Evolutionary conservation across 2,888 invertebrate genomes (phyloP), one percentile per base, ranked within the genome.

Genomic region (Trichacis sp.): DNA sequence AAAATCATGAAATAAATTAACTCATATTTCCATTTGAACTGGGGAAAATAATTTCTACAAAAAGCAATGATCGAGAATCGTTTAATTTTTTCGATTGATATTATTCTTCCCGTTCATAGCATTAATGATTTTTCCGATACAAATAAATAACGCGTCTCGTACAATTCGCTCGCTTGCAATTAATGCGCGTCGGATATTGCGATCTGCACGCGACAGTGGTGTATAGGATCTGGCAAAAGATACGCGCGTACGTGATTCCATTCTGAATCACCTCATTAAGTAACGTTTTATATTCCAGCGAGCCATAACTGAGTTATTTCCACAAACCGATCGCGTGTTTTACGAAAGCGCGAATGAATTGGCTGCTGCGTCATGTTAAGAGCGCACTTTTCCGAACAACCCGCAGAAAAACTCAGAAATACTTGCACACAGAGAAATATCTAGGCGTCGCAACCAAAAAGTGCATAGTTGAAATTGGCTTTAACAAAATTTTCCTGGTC

Each of bases 181-280:
- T 43, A 43, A 43, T 19, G 43, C 19, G 20, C 40, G 40, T 8
- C n/a, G 40, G 15, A 40, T 40, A 40, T 8, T 15, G 40, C 19
- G 43, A 43, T 43, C 43, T 43, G 43, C 43, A 43, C 43, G 43
- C 43, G 43, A 43, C 43, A 43, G 19, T 19, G 20, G n/a, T n/a
- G 18, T 19, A 40, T 40, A 19, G 11, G n/a, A 43, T 43, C 43
- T 17, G 8, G 43, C 43, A n/a, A 43, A 43, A 12, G 43, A 43
- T 43, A 43, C 40, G 15, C 43, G 19, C 19, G 18, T 43, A 43
- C 43, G 43, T 43, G 18, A 43, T 43, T 43, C 19, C 19, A 9
- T 43, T 43, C 19, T 43, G 43, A 43, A 19, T 43, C 43, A 43
- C 20, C 43, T 43, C 2, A 1, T 43, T 19, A 43, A 19, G 43